Evolutionary conservation across 2,797 vertebrate species (phyloP), one percentile per base, ranked within the genome.

Genomic region (Sphenodon punctatus): DNA sequence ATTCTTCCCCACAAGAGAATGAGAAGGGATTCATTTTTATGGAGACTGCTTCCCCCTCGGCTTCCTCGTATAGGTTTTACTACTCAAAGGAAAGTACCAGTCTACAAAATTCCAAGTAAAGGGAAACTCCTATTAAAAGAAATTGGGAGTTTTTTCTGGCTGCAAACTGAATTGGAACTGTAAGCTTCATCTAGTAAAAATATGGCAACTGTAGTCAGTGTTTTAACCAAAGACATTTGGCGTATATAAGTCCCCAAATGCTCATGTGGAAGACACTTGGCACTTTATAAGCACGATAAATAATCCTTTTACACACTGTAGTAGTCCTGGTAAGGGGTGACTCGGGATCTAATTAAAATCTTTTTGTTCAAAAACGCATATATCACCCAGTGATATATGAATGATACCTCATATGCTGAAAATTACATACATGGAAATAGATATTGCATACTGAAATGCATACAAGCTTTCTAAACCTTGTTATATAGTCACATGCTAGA

Each of bases 221-320:
- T 64, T 85, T 78, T 85, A 87, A 82, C 82, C 1, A 3, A 64
- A 73, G 84, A 43, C 39, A 61, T 87, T 89, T 77, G 84, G 74
- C 82, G 32, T 67, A 38, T 61, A 81, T 88, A 85, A 90, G 90
- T 88, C 69, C 48, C 20, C 27, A 67, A 80, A 84, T 72, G 71
- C 63, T 76, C 84, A 67, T 75, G 46, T 82, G 78, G 80, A 75
- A 84, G 85, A 82, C 75, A 45, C 82, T 88, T 82, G 79, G 78
- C 90, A 82, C 60, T 87, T 87, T 32, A 73, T 76, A 74, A 55
- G 88, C 89, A 69, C 27, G 3, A 41, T 82, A 88, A 89, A 89
- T 88, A 93, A 91, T 88, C 85, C 75, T 90, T 78, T 89, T 91
- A 87, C 56, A 25, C 71, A 32, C 67, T 84, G 70, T 64, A 80